Evolutionary conservation across 2,113 vertebrate genomes (phyloP), one percentile per base, ranked within the genome.

Genomic region (Hipposideros armiger): DNA sequence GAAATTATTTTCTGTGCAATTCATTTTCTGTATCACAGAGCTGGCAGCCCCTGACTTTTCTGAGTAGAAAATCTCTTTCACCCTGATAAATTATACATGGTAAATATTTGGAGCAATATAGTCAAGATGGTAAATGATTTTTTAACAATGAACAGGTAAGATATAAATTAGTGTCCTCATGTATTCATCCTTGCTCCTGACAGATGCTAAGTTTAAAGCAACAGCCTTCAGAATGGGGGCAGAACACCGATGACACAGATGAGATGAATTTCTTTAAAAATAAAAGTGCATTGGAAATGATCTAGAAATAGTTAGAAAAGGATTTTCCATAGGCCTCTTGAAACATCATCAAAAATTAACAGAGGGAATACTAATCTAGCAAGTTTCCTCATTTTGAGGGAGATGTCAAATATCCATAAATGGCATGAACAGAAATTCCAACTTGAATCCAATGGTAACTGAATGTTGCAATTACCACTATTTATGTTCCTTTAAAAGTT

Each of bases 1-100:
- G 60, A n/a, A 56, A 90, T 56, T 87, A n/a, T 54, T 82, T 93
- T 92, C 60, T 84, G 52, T 36, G 81, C 50, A 82, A 58, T 78
- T 96, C 40, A 52, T 90, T 95, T 93, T 92, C 28, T 87, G 0
- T 66, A 54, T 90, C 47, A 40, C 47, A 95, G 58, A 85, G 22
- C 56, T 72, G 30, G 20, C 11, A 90, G 62, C 20, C 56, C n/a
- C 64, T 56, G 32, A 76, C 83, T 92, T 93, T 56, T 36, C 42
- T 76, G 74, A 92, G 36, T 47, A 62, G 54, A 76, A 91, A 96
- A 87, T 64, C 4, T 66, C 80, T 83, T 96, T 96, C 66, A 64
- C 45, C 5, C 62, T 82, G 67, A 88, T 92, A 88, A 96, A 95
- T 92, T 88, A 62, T 47, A 88, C 28, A 36, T 32, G n/a, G 40